A percentile compares a stretch with the other conserved stretches of the same genome.
Evolutionary conservation across 2,888 invertebrate genomes (phyloP).

Genomic region (Muscina levida): DNA sequence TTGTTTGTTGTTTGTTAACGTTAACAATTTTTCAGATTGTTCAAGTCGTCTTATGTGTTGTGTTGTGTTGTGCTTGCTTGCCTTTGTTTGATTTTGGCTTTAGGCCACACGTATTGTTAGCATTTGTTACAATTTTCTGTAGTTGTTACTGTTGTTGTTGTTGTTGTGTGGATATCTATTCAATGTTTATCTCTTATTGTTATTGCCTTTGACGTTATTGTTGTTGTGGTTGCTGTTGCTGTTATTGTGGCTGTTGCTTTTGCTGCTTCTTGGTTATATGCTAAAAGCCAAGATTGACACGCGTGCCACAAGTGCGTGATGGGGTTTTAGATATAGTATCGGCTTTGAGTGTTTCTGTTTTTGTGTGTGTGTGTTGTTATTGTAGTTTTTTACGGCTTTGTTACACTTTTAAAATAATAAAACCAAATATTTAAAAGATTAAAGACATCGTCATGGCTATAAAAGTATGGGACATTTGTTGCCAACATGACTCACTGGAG

Average conservation of each 20-base stretch:
- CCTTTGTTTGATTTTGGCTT: constrained; percentile 54
- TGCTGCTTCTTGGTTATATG: neutral
- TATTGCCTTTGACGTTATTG: neutral
- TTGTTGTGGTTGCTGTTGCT: constrained; percentile 22
- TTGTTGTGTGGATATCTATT: constrained; percentile 34
- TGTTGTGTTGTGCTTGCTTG: constrained; percentile 25
- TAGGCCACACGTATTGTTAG: constrained; percentile 65
- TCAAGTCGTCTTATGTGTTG: constrained; percentile 13
- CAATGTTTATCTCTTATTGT: constrained; percentile 30
- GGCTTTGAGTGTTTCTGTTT: neutral
- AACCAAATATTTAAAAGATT: constrained; percentile 1
- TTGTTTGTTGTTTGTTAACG: constrained; percentile 52
- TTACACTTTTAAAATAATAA: constrained; percentile 33
- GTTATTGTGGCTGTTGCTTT: constrained; percentile 17
- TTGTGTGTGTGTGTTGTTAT: neutral
- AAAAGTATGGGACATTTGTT: neutral
- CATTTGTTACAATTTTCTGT: constrained; percentile 58
- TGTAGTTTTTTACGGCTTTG: constrained; percentile 28
- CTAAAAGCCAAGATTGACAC: constrained; percentile 60
- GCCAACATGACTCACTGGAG: neutral
- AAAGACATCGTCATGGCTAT: neutral
- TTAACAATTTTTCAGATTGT: constrained; percentile 57
- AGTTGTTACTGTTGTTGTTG: constrained; percentile 20
- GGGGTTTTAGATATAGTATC: constrained; percentile 50
- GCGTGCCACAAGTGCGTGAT: constrained; percentile 63